Evolutionary conservation across 2,888 invertebrate species (phyloP).

Genomic region (Disparrhopalites patrizii): DNA sequence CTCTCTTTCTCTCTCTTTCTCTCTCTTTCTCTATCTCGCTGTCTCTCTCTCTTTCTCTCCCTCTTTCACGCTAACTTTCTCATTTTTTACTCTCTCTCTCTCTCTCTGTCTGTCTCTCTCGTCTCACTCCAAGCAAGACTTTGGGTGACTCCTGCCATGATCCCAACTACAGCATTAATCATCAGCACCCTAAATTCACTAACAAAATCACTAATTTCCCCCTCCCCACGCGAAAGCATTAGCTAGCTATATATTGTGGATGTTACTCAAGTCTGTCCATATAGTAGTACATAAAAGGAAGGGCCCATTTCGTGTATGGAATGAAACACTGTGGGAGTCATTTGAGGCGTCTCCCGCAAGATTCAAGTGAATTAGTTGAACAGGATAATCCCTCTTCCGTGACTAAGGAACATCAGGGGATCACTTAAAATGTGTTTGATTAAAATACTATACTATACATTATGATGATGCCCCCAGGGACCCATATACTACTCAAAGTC

Average conservation of each 20-base stretch:
- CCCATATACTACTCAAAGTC: neutral
- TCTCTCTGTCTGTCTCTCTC: conserved; percentile 15
- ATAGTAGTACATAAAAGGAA: neutral
- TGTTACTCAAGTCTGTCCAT: neutral
- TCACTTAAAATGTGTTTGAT: too few species aligned
- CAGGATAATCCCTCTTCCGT: too few species aligned
- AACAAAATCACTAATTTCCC: conserved; percentile 14
- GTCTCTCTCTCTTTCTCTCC: conserved; percentile 8
- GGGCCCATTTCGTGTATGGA: neutral
- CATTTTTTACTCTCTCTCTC: too few species aligned
- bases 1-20: too few species aligned
- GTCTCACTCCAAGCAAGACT: conserved; percentile 18
- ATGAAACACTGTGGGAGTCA: neutral
- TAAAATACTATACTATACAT: too few species aligned
- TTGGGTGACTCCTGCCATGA: conserved; percentile 13
- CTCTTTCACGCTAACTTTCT: too few species aligned
- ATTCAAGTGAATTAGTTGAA: too few species aligned
- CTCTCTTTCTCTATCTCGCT: neutral
- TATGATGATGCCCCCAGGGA: too few species aligned
- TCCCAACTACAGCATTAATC: conserved; percentile 18
- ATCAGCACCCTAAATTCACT: conserved; percentile 5
- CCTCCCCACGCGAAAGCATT: conserved; percentile 11
- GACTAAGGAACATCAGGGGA: too few species aligned
- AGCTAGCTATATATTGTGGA: too few species aligned
- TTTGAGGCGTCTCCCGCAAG: too few species aligned